Base-by-base conservation (phyloP, 2,797 vertebrate species). In the Typhlichthys subterraneus region DNA sequence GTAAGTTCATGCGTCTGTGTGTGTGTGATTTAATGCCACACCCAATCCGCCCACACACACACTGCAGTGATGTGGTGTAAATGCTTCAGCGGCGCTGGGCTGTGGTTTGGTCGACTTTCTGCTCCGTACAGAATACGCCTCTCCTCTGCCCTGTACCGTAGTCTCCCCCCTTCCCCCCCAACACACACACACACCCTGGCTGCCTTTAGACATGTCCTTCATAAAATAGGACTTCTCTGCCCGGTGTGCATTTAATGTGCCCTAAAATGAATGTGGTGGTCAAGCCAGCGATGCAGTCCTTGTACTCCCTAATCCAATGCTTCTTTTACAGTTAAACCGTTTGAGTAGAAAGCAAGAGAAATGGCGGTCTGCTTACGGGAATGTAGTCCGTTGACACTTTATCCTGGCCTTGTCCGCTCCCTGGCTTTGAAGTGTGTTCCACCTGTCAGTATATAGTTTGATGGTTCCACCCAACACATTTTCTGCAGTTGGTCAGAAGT, bases 401-500 rank as follows among this genome's bases (percentile, higher is more conserved):
- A 63, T 50, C 33, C 3, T 63, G n/a, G 1, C 51, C 13, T 14
- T 57, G 29, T 63, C 53, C 53, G 61, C 65, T 56, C 56, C 58
- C 70, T 19, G 58, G 12, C 49, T 53, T 29, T 51, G 67, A 70
- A 49, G 69, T 59, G 5, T 1, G n/a, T 53, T 61, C 59, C 45
- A 29, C 23, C 23, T 3, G 23, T 23, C 23, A 23, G 23, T 23
- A 23, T 23, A 23, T 23, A 23, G 23, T 23, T 23, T 23, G 23
- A 23, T 23, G 23, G 14, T 53, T 61, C 59, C 42, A 23, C 10
- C 56, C 55, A 52, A 62, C 73, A 72, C 72, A 66, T 82, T 63
- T 82, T 76, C 67, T 71, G 62, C 75, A 82, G 64, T 76, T 81
- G 74, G 54, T 63, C 11, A 47, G 53, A 70, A 69, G 52, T 19